Conservation (phyloP, 2,113 vertebrate species). For the Dicaeum eximium region DNA sequence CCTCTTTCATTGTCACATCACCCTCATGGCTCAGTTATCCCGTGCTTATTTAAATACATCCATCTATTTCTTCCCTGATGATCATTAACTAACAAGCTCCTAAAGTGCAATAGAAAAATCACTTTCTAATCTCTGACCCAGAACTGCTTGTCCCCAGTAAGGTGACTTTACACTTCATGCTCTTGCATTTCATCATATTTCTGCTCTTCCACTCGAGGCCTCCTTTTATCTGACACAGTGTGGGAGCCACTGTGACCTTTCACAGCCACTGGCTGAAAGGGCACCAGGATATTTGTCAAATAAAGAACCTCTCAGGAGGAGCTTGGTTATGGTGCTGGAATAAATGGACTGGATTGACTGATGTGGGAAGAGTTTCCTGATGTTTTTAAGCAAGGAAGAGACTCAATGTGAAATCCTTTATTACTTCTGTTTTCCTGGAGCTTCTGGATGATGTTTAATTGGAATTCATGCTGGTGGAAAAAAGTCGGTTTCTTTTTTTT, state of each 20-base stretch:
- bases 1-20: neutral
- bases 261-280: neutral
- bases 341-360: neutral
- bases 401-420: neutral
- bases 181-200: neutral
- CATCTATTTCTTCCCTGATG: neutral
- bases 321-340: neutral
- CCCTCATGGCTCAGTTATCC: neutral
- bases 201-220: neutral
- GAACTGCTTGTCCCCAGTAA: neutral
- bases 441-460: neutral
- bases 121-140: neutral
- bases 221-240: neutral
- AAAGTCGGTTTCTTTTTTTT: too few species aligned
- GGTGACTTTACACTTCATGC: neutral
- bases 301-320: neutral
- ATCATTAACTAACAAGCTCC: neutral
- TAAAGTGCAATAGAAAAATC: neutral
- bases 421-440: neutral
- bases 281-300: neutral
- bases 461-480: neutral
- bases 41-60: neutral
- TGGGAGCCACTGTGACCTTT: neutral
- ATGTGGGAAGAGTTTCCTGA: neutral
- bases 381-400: neutral